These are phyloP conservation scores for Melanogrammus aeglefinus DNA, from an alignment of 2,797 vertebrate genomes.

Conservation along the genomic window DNA sequence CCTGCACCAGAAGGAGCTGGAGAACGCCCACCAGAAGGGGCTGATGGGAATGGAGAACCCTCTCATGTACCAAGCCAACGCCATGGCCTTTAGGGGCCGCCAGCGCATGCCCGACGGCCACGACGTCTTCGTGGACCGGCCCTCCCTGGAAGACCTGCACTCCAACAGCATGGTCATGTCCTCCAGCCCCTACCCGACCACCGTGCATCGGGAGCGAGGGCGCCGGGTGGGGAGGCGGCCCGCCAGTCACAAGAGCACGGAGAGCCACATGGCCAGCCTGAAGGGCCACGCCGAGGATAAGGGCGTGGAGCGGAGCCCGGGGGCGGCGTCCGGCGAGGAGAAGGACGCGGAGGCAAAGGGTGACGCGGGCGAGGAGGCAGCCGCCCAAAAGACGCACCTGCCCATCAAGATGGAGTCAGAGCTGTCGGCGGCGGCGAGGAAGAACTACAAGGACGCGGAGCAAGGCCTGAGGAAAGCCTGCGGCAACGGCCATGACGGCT, in stretches of 20 bases:
- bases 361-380: slow-evolving; percentile 72
- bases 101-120: slow-evolving; percentile 80
- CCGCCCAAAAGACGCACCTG: slow-evolving; percentile 67
- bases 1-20: slow-evolving; percentile 91
- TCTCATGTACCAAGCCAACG: slow-evolving; percentile 78
- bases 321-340: slow-evolving; percentile 74
- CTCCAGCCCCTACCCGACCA: slow-evolving; percentile 78
- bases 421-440: slow-evolving; percentile 57
- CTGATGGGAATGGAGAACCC: slow-evolving; percentile 80
- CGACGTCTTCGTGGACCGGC: slow-evolving; percentile 82
- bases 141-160: slow-evolving; percentile 81
- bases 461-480: slow-evolving; percentile 71
- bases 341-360: slow-evolving; percentile 79
- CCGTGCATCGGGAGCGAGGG: slow-evolving; percentile 83
- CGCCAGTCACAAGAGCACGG: slow-evolving; percentile 75
- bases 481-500: slow-evolving; percentile 58
- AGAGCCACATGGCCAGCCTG: slow-evolving; percentile 59
- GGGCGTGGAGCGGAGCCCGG: slow-evolving; percentile 67
- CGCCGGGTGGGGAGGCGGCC: slow-evolving; percentile 78
- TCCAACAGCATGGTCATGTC: slow-evolving; percentile 83
- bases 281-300: slow-evolving; percentile 82
- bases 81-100: slow-evolving; percentile 77
- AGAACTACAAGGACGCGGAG: slow-evolving; percentile 76
- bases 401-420: slow-evolving; percentile 75
- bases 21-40: slow-evolving; percentile 86